phyloP scores from a whole-genome alignment of 2,888 invertebrate genomes.

The Melieria picta region DNA sequence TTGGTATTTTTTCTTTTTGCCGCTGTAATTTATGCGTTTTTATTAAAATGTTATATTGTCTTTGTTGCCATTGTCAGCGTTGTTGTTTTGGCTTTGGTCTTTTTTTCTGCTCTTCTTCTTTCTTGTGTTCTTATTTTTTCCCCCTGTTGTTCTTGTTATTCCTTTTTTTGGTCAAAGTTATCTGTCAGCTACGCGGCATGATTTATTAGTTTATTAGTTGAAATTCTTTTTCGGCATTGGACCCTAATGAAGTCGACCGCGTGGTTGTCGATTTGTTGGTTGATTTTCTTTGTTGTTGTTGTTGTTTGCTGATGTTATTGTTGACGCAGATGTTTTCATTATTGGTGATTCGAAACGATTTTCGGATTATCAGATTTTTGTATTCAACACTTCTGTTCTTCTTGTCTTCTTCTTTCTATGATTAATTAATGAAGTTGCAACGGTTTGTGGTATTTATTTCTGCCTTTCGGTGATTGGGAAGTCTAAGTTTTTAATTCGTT shows the following conservation, averaged over 20 bases:
- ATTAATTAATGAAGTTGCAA: too few species aligned
- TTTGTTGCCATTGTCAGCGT: slow-evolving; percentile 18
- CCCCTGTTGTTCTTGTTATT: background rate
- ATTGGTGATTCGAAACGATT: too few species aligned
- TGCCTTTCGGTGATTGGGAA: too few species aligned
- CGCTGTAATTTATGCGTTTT: slow-evolving; percentile 52
- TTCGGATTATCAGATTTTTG: too few species aligned
- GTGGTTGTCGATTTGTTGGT: too few species aligned
- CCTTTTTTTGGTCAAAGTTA: background rate
- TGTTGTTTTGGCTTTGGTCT: slow-evolving; percentile 3
- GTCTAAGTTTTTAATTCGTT: too few species aligned
- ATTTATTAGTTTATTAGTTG: slow-evolving; percentile 51
- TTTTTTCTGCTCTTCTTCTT: background rate
- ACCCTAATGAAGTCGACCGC: background rate
- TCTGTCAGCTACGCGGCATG: slow-evolving; percentile 45
- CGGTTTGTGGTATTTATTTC: too few species aligned
- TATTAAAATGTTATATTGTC: slow-evolving; percentile 57
- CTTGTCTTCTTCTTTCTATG: too few species aligned
- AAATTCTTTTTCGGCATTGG: slow-evolving; percentile 28
- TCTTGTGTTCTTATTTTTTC: background rate
- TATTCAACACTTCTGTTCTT: too few species aligned
- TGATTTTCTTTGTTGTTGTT: too few species aligned
- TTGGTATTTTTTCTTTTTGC: slow-evolving; percentile 18
- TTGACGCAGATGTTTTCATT: too few species aligned
- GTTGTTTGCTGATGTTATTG: too few species aligned